Conservation (phyloP, 2,113 vertebrate genomes). For the Alethe diademata region DNA sequence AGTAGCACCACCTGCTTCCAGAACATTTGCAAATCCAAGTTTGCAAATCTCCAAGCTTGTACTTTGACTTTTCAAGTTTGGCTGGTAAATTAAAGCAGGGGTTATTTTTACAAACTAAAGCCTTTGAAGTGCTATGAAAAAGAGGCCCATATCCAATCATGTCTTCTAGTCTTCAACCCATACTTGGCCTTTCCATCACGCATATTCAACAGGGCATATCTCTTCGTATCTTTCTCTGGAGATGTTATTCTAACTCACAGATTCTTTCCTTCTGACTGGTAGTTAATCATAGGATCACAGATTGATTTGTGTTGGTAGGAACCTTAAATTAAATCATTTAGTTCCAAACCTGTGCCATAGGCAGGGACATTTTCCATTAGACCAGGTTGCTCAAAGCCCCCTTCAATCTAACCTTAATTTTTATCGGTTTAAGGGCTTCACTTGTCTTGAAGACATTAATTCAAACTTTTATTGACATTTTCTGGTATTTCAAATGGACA, state of each 20-base stretch:
- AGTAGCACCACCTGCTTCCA: background rate
- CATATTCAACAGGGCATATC: background rate
- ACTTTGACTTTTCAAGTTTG: background rate
- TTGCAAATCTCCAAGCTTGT: background rate
- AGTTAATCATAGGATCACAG: background rate
- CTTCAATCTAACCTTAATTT: background rate
- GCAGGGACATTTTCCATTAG: background rate
- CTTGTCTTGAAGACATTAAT: background rate
- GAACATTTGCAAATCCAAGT: background rate
- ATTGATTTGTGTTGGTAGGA: background rate
- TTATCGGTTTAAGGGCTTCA: background rate
- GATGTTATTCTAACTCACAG: background rate
- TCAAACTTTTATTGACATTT: background rate
- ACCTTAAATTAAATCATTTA: background rate
- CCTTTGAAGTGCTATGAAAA: background rate
- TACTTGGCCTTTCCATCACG: background rate
- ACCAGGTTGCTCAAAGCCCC: background rate
- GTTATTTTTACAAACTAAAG: background rate
- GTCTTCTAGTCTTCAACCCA: background rate
- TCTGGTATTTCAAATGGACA: background rate
- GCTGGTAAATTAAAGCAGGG: background rate
- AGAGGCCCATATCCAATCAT: background rate
- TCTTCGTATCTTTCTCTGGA: background rate
- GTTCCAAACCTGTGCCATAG: background rate
- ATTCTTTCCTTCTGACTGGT: background rate